These are phyloP conservation scores for Zingel zingel DNA, from an alignment of 2,113 vertebrate species.

Conservation along the genomic window DNA sequence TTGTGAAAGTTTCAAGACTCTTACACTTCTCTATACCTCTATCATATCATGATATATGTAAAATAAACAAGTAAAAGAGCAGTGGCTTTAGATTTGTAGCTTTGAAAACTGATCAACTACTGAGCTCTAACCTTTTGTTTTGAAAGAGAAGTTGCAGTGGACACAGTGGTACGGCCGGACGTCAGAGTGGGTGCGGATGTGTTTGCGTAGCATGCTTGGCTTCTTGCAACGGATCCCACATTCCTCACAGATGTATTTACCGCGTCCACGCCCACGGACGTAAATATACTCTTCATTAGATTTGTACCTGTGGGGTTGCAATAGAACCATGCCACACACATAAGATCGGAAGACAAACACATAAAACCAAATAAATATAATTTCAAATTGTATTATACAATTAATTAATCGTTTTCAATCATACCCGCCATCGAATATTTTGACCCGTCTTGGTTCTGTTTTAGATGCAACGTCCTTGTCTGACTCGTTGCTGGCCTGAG, in stretches of 20 bases:
- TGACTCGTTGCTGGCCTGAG: constrained; percentile 87
- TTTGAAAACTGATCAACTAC: neutral
- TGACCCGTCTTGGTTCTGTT: constrained; percentile 94
- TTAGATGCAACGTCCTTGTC: constrained; percentile 91
- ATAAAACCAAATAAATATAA: neutral
- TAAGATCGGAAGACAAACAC: neutral
- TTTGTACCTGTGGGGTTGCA: constrained; percentile 88
- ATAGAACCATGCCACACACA: neutral
- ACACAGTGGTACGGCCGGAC: constrained; percentile 97
- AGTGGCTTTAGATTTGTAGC: neutral
- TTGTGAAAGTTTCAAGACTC: neutral
- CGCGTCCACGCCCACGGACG: constrained; percentile 95
- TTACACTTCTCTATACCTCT: neutral
- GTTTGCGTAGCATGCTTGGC: constrained; percentile 98
- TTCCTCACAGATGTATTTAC: constrained; percentile 98
- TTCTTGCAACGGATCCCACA: constrained; percentile 99
- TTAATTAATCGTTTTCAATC: constrained; percentile 17
- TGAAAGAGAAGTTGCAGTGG: constrained; percentile 99
- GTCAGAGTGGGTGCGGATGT: constrained; percentile 98
- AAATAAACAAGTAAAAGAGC: neutral
- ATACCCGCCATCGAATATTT: constrained; percentile 99
- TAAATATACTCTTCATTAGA: constrained; percentile 99
- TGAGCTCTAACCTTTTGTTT: constrained; percentile 93
- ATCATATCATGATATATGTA: neutral
- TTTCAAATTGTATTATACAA: neutral